Percentiles rank a stretch among this genome's conserved stretches.
These are phyloP conservation scores for Lichenostomus cassidix DNA, from an alignment of 2,113 vertebrate genomes.

Conservation along the genomic window DNA sequence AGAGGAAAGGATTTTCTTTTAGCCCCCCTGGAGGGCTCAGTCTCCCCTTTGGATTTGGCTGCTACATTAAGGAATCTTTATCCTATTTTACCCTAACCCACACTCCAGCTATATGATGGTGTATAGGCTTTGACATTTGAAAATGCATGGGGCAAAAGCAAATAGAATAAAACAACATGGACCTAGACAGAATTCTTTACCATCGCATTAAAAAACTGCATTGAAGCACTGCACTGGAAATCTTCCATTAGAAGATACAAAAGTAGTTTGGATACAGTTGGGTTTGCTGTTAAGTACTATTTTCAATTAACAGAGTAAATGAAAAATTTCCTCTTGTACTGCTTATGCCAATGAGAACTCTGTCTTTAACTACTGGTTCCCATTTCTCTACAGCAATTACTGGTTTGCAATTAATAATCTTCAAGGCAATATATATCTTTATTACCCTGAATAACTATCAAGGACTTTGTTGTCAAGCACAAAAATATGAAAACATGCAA, in stretches of 20 bases:
- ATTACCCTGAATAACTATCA: background rate
- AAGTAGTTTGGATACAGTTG: background rate
- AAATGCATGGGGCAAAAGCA: background rate
- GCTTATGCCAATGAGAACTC: background rate
- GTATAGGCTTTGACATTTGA: background rate
- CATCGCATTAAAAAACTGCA: background rate
- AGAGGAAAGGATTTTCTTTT: background rate
- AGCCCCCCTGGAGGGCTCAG: background rate
- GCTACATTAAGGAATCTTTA: background rate
- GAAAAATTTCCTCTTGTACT: background rate
- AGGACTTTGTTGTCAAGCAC: background rate
- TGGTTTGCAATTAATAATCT: background rate
- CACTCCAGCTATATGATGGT: accelerated
- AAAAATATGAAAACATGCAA: background rate
- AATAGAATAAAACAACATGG: background rate
- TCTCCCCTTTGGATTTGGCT: background rate
- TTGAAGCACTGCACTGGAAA: background rate
- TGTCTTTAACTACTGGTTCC: background rate
- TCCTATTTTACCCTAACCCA: background rate
- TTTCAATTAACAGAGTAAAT: background rate
- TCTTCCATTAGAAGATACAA: background rate
- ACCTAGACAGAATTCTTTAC: background rate
- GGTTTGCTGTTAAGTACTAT: background rate
- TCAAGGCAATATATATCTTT: background rate
- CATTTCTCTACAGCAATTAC: background rate